Evolutionary conservation across 2,797 vertebrate species (phyloP).

Genomic region (Okamejei kenojei): DNA sequence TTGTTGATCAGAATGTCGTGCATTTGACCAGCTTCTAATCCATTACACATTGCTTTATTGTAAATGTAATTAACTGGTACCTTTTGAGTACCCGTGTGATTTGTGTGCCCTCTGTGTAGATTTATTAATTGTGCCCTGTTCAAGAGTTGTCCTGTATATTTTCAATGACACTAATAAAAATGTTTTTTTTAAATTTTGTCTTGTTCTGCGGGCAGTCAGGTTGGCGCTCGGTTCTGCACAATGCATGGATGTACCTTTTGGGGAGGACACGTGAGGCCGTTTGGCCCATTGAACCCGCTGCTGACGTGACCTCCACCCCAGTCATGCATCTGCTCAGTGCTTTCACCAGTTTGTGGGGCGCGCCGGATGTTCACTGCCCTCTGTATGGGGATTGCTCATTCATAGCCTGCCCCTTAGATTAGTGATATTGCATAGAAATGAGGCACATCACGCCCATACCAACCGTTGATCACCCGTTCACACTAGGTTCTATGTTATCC

Average conservation of each 20-base stretch:
- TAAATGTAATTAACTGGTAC: conserved; percentile 32
- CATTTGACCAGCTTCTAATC: conserved; percentile 26
- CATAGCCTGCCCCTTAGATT: too few relatives aligned
- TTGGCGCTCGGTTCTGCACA: too few relatives aligned
- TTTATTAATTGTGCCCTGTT: background rate
- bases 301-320: background rate
- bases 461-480: too few relatives aligned
- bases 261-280: background rate
- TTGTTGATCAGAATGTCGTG: background rate
- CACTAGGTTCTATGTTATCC: too few relatives aligned
- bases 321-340: too few relatives aligned
- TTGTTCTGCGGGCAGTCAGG: background rate
- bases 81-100: conserved; percentile 6
- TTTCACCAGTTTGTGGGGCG: too few relatives aligned
- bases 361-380: too few relatives aligned
- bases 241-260: too few relatives aligned
- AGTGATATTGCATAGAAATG: too few relatives aligned
- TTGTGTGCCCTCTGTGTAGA: conserved; percentile 5
- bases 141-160: conserved; percentile 34
- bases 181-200: background rate
- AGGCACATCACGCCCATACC: too few relatives aligned
- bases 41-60: conserved; percentile 18
- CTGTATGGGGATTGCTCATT: too few relatives aligned
- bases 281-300: too few relatives aligned
- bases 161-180: conserved; percentile 37